Conservation (phyloP, 1,140 invertebrate genomes). For the Aphis gossypii region DNA sequence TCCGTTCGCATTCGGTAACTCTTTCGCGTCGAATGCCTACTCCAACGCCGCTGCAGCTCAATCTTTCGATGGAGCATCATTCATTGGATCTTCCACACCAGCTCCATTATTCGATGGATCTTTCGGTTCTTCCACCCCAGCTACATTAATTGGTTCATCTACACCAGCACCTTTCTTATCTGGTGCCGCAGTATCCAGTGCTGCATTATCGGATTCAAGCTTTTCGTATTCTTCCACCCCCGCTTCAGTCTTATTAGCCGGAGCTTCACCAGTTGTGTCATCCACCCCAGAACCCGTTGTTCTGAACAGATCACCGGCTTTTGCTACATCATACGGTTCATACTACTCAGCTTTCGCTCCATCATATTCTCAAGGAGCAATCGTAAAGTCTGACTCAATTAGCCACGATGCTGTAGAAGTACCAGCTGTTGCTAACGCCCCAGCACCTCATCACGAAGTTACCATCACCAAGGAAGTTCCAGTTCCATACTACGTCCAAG, state of each 20-base stretch:
- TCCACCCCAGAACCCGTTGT: slow-evolving; percentile 24
- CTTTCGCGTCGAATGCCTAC: not conserved
- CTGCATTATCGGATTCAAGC: not conserved
- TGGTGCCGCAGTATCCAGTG: not conserved
- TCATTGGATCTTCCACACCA: slow-evolving; percentile 24
- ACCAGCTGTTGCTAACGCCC: slow-evolving; percentile 60
- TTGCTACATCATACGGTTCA: not conserved
- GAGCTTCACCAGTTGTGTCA: not conserved
- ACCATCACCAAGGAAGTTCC: slow-evolving; percentile 77
- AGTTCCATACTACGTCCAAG: slow-evolving; percentile 71
- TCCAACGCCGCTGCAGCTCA: not conserved
- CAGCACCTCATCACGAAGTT: slow-evolving; percentile 72
- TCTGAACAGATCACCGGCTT: slow-evolving; percentile 24
- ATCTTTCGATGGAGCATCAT: slow-evolving; percentile 10
- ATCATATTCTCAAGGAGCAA: not conserved
- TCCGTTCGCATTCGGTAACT: not conserved
- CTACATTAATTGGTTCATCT: slow-evolving; percentile 6
- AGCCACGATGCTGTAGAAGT: not conserved
- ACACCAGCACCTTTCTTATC: not conserved
- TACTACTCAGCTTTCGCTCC: not conserved
- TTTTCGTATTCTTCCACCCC: not conserved
- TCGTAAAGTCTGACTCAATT: slow-evolving; percentile 12
- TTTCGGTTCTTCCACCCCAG: not conserved
- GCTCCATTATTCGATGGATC: not conserved
- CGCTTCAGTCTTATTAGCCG: not conserved